A percentile compares a stretch with the other conserved stretches of the same genome.
phyloP scores from a whole-genome alignment of 2,888 invertebrate species.

The Chrysotoxum bicinctum region DNA sequence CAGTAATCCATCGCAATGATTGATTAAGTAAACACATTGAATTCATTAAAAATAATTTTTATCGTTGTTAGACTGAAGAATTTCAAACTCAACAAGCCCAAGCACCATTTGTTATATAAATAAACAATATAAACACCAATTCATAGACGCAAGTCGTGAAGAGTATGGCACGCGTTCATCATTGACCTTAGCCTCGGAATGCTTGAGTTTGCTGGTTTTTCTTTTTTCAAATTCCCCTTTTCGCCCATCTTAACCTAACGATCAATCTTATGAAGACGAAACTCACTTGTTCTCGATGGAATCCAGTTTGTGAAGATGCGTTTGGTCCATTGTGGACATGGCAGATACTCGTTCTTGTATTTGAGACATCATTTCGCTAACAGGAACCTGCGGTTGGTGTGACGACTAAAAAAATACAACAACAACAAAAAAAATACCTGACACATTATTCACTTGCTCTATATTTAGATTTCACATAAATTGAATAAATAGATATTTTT shows the following conservation, averaged over 20 bases:
- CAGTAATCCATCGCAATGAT: not conserved
- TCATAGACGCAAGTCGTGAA: not conserved
- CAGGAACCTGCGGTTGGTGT: slow-evolving; percentile 11
- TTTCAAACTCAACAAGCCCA: not conserved
- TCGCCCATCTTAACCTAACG: not conserved
- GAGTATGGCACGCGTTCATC: slow-evolving; percentile 15
- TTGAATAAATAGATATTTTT: not conserved
- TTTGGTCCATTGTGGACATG: slow-evolving; percentile 79
- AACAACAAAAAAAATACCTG: slow-evolving; percentile 2
- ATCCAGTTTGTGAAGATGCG: slow-evolving; percentile 79
- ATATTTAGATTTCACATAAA: slow-evolving; percentile 36
- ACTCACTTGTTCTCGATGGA: slow-evolving; percentile 81
- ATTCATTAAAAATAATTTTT: not conserved
- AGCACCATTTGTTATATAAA: not conserved
- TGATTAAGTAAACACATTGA: slow-evolving; percentile 2
- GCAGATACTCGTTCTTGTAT: slow-evolving; percentile 79
- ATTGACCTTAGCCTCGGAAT: slow-evolving; percentile 51
- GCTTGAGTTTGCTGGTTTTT: not conserved
- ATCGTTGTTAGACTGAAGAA: not conserved
- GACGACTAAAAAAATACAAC: slow-evolving; percentile 35
- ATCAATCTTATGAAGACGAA: not conserved
- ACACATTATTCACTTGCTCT: slow-evolving; percentile 51
- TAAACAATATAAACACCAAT: not conserved
- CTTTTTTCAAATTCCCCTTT: not conserved
- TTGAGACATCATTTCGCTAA: slow-evolving; percentile 77